Percentiles rank a stretch among this genome's conserved stretches.
Conservation (phyloP, 2,797 vertebrate genomes). For the Capromys pilorides region DNA sequence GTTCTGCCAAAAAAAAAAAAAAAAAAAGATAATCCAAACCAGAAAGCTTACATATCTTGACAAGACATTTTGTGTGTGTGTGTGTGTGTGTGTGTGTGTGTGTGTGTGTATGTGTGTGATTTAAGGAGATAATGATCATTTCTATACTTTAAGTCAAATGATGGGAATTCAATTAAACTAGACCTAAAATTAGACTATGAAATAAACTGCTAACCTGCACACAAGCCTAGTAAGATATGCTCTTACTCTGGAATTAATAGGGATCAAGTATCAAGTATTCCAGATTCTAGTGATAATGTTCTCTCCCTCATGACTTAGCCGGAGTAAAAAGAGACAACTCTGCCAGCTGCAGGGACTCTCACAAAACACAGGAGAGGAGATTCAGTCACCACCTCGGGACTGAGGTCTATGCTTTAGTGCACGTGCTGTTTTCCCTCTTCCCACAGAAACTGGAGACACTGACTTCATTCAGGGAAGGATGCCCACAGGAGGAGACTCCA, state of each 20-base stretch:
- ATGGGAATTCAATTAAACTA: not conserved
- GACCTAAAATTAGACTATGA: conserved; percentile 19
- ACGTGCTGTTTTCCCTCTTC: not conserved
- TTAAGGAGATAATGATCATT: not conserved
- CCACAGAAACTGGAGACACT: not conserved
- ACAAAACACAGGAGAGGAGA: not conserved
- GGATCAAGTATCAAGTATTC: not conserved
- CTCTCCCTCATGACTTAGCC: not conserved
- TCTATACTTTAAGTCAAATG: not conserved
- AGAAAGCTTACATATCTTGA: not conserved
- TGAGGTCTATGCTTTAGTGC: too few relatives aligned
- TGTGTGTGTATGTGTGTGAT: not conserved
- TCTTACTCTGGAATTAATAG: not conserved
- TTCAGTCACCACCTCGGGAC: fast-evolving
- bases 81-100: not conserved
- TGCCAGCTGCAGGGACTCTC: not conserved
- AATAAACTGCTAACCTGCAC: not conserved
- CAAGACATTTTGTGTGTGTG: not conserved
- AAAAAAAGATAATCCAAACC: not conserved
- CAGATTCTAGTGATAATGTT: not conserved
- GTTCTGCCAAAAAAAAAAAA: too few relatives aligned
- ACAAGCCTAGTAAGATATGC: not conserved
- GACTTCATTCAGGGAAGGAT: not conserved
- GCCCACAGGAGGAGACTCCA: not conserved
- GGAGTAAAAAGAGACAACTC: not conserved